These are phyloP conservation scores for Antigone vipio DNA, from an alignment of 2,113 vertebrate species.

Conservation along the genomic window DNA sequence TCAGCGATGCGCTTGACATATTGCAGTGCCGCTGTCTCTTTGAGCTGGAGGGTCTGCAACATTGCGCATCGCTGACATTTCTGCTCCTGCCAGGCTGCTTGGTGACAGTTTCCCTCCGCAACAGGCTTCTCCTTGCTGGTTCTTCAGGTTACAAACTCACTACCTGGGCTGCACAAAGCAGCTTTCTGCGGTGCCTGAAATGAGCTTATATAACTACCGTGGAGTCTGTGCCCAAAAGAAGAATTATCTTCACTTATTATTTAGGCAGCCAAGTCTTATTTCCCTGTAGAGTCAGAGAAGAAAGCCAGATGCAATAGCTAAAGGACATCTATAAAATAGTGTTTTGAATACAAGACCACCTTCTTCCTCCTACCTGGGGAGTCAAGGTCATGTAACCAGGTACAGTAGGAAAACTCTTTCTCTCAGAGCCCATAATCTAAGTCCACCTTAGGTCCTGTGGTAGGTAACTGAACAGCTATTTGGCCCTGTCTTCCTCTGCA, in stretches of 20 bases:
- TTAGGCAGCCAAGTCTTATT: background rate
- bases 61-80: background rate
- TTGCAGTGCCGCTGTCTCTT: background rate
- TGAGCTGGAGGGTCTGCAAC: background rate
- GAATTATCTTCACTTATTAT: background rate
- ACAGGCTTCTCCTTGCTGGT: background rate
- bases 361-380: background rate
- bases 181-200: background rate
- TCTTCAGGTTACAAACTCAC: background rate
- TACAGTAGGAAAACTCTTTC: background rate
- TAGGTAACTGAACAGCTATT: background rate
- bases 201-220: background rate
- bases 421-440: background rate
- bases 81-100: conserved; percentile 3
- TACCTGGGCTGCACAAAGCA: background rate
- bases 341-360: background rate
- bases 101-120: background rate
- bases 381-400: background rate
- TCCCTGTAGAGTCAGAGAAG: background rate
- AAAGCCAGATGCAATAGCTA: background rate
- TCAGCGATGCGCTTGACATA: background rate
- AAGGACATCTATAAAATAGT: background rate
- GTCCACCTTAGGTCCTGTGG: background rate
- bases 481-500: background rate
- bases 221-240: background rate